Evolutionary conservation across 2,797 vertebrate species (phyloP).

Genomic region (Onychomys leucogaster): DNA sequence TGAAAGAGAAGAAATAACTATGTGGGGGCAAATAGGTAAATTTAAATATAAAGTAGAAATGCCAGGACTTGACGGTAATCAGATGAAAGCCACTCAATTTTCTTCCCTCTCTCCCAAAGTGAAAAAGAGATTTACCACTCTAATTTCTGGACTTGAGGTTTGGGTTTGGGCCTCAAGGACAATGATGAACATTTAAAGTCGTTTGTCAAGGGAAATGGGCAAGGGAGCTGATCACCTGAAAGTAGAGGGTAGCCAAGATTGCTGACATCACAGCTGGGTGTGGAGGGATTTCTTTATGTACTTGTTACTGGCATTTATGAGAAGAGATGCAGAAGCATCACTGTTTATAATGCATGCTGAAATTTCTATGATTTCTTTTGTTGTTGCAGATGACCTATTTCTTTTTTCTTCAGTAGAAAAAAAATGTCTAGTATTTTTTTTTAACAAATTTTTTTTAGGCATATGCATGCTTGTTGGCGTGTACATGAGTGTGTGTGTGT

Average conservation of each 20-base stretch:
- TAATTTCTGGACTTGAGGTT: background rate
- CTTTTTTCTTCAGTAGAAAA: slow-evolving; percentile 4
- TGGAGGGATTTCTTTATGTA: background rate
- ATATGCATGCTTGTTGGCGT: background rate
- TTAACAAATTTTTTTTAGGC: background rate
- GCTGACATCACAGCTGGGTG: background rate
- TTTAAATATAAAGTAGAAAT: slow-evolving; percentile 23
- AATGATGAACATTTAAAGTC: background rate
- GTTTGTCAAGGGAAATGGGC: background rate
- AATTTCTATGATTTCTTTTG: background rate
- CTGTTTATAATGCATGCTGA: background rate
- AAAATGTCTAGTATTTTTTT: background rate
- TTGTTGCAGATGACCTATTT: background rate
- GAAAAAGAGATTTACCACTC: background rate
- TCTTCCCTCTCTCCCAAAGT: background rate
- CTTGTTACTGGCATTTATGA: background rate
- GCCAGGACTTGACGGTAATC: background rate
- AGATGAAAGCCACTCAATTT: background rate
- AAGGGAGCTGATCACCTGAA: background rate
- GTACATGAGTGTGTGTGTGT: too few species aligned
- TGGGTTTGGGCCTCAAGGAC: background rate
- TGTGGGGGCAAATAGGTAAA: background rate
- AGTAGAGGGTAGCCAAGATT: background rate
- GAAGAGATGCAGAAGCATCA: background rate
- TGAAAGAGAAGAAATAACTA: background rate